A percentile compares a stretch with the other conserved stretches of the same genome.
Evolutionary conservation across 2,113 vertebrate genomes (phyloP).

Genomic region (Rhinoptilus africanus): DNA sequence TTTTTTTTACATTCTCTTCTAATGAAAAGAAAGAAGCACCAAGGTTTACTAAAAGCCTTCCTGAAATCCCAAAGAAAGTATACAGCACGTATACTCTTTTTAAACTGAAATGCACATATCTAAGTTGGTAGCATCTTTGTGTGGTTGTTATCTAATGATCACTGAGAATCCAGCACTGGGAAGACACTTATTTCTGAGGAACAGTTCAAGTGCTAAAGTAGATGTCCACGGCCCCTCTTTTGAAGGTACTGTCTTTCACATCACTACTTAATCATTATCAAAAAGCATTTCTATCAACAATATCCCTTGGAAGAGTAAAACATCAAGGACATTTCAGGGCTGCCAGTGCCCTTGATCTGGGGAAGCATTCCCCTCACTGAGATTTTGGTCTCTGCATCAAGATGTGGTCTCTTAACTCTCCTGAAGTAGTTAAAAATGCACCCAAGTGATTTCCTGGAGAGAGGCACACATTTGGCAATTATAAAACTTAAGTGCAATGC

Average conservation of each 20-base stretch:
- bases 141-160: background rate
- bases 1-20: background rate
- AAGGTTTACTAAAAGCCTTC: background rate
- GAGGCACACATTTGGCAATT: background rate
- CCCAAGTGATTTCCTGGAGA: background rate
- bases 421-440: background rate
- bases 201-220: background rate
- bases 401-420: background rate
- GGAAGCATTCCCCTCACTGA: background rate
- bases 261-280: background rate
- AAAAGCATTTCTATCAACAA: background rate
- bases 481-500: background rate
- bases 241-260: background rate
- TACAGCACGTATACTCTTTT: background rate
- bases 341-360: background rate
- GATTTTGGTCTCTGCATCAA: background rate
- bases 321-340: background rate
- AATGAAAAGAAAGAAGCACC: background rate
- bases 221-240: background rate
- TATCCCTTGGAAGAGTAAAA: constrained; percentile 2
- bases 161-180: background rate
- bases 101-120: background rate
- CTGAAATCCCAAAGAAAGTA: background rate
- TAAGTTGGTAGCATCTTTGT: background rate
- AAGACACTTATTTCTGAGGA: background rate